Evolutionary conservation across 2,888 invertebrate species (phyloP).

Genomic region (Cordilura impudica): DNA sequence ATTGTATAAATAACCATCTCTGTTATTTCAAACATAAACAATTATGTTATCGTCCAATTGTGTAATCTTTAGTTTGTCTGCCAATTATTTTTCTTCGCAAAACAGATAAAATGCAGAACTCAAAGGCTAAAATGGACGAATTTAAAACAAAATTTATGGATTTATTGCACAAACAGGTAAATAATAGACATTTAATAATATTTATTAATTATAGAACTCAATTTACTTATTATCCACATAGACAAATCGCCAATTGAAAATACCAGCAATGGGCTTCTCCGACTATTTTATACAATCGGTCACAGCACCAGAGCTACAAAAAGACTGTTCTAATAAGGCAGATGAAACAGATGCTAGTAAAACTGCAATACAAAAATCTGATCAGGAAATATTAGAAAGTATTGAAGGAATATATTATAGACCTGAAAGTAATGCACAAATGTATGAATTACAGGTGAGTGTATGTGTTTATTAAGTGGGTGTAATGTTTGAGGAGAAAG

Average conservation of each 20-base stretch:
- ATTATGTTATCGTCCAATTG: not conserved
- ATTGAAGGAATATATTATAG: constrained; percentile 75
- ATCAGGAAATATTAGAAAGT: constrained; percentile 77
- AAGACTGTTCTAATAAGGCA: constrained; percentile 33
- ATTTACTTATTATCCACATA: constrained; percentile 37
- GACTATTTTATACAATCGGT: constrained; percentile 77
- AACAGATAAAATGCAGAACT: constrained; percentile 53
- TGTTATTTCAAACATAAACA: constrained; percentile 1
- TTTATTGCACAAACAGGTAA: constrained; percentile 77
- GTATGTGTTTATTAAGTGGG: not conserved
- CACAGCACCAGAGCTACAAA: constrained; percentile 69
- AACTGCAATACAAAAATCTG: constrained; percentile 70
- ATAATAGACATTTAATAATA: not conserved
- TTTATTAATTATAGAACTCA: not conserved
- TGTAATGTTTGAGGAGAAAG: constrained; percentile 32
- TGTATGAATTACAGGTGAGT: constrained; percentile 73
- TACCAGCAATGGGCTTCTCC: constrained; percentile 78
- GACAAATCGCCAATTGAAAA: constrained; percentile 76
- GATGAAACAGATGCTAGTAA: constrained; percentile 52
- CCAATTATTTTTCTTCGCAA: constrained; percentile 18
- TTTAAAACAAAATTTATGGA: constrained; percentile 77
- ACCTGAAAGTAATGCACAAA: constrained; percentile 72
- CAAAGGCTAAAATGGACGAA: constrained; percentile 76
- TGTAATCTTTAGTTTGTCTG: constrained; percentile 25
- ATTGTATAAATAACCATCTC: constrained; percentile 5